Conservation (phyloP, 2,888 invertebrate species). For the Phasia obesa region DNA sequence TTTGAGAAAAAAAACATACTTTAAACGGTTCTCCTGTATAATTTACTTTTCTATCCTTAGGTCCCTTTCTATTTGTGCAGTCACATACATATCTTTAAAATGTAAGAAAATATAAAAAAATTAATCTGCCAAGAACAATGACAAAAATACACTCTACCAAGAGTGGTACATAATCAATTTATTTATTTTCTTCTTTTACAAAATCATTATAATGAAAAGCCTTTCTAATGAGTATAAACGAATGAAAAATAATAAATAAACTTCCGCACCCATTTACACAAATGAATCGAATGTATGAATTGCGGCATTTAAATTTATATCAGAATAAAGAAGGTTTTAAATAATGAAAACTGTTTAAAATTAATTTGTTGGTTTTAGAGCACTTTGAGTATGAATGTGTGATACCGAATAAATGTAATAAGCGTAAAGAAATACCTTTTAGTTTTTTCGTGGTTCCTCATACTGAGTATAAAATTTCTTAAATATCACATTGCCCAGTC, state of each 20-base stretch:
- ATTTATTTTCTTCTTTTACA: conserved; percentile 9
- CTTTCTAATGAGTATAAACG: conserved; percentile 31
- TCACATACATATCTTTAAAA: background rate
- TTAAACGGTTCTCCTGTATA: no score
- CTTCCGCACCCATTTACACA: background rate
- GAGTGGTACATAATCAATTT: background rate
- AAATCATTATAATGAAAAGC: conserved; percentile 25
- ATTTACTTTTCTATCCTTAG: no score
- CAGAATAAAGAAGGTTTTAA: conserved; percentile 12
- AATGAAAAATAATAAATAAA: conserved; percentile 48
- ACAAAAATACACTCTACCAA: background rate
- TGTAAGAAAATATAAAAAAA: conserved; percentile 25
- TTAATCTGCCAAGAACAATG: conserved; percentile 43
- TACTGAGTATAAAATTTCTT: background rate
- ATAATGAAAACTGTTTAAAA: conserved; percentile 9
- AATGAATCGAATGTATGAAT: background rate
- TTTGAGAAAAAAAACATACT: no score
- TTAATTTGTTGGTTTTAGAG: background rate
- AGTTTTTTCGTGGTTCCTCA: conserved; percentile 17
- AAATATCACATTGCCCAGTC: background rate
- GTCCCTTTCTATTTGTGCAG: no score
- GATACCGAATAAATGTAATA: conserved; percentile 1
- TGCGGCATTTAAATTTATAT: conserved; percentile 18
- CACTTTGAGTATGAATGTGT: background rate
- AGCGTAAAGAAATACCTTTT: conserved; percentile 17